Percentiles rank a stretch among this genome's conserved stretches.
Evolutionary conservation across 2,797 vertebrate species (phyloP).

Genomic region (Enteromius argenteus): DNA sequence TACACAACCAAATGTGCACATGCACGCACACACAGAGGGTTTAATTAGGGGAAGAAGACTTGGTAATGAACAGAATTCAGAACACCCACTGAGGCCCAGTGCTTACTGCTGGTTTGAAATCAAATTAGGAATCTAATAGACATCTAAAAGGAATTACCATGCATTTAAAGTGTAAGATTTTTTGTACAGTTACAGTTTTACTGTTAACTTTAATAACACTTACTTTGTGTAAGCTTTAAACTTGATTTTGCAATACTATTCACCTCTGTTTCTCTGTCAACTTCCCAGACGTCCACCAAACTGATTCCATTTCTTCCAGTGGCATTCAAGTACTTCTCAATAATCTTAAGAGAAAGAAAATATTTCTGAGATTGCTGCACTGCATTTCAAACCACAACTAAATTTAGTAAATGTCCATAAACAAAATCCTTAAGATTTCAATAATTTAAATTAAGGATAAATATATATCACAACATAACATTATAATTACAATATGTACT

Average conservation of each 20-base stretch:
- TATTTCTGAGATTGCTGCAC: background rate
- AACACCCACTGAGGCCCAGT: background rate
- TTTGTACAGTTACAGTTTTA: background rate
- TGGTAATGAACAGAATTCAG: constrained; percentile 22
- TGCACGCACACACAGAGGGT: background rate
- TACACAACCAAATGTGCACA: constrained; percentile 62
- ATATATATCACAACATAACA: background rate
- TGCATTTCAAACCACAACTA: background rate
- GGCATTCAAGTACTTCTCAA: constrained; percentile 80
- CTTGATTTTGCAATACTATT: constrained; percentile 26
- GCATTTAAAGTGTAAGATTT: background rate
- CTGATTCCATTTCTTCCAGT: constrained; percentile 66
- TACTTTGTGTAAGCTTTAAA: background rate
- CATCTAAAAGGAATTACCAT: background rate
- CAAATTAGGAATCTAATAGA: background rate
- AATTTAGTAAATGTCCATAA: background rate
- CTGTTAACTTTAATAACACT: background rate
- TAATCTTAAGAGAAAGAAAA: constrained; percentile 76
- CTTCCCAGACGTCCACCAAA: constrained; percentile 86
- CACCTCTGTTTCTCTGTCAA: constrained; percentile 86
- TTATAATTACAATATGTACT: background rate
- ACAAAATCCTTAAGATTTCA: background rate
- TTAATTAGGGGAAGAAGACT: constrained; percentile 31
- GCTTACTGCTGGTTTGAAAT: constrained; percentile 10
- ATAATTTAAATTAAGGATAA: background rate